These are phyloP conservation scores for Stomatorhinus ivindoensis DNA, from an alignment of 2,113 vertebrate species.

Conservation along the genomic window DNA sequence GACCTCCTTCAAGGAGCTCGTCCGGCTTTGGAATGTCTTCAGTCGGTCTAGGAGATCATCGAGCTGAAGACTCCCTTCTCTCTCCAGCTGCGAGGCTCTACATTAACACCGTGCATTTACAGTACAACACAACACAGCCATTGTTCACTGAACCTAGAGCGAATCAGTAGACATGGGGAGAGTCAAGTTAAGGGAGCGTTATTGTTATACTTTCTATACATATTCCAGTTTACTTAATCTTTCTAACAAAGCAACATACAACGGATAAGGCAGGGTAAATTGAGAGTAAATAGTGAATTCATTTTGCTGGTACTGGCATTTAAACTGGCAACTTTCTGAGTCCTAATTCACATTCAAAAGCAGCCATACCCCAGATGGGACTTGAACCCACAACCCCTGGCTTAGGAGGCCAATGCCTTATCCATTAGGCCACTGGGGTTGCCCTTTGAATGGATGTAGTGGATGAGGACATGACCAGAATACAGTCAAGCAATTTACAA, in stretches of 20 bases:
- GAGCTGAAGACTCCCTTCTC: background rate
- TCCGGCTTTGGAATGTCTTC: background rate
- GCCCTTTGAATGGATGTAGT: too few relatives aligned
- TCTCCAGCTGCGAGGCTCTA: background rate
- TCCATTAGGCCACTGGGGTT: conserved; percentile 37
- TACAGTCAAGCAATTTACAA: background rate
- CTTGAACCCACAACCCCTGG: conserved; percentile 43
- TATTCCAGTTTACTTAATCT: background rate
- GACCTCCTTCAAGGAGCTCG: background rate
- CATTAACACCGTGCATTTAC: background rate
- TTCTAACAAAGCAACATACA: background rate
- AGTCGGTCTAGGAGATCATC: background rate
- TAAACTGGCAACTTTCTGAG: background rate
- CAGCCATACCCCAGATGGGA: conserved; percentile 23
- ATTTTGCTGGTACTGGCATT: background rate
- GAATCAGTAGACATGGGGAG: background rate
- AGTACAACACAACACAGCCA: background rate
- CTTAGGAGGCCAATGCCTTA: conserved; percentile 48
- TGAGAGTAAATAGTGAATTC: background rate
- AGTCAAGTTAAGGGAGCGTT: background rate
- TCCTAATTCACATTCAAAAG: background rate
- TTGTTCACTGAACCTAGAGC: background rate
- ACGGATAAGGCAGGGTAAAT: background rate
- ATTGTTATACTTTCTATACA: background rate
- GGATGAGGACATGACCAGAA: background rate